Evolutionary conservation across 2,113 vertebrate species (phyloP).

Genomic region (Bufo bufo): DNA sequence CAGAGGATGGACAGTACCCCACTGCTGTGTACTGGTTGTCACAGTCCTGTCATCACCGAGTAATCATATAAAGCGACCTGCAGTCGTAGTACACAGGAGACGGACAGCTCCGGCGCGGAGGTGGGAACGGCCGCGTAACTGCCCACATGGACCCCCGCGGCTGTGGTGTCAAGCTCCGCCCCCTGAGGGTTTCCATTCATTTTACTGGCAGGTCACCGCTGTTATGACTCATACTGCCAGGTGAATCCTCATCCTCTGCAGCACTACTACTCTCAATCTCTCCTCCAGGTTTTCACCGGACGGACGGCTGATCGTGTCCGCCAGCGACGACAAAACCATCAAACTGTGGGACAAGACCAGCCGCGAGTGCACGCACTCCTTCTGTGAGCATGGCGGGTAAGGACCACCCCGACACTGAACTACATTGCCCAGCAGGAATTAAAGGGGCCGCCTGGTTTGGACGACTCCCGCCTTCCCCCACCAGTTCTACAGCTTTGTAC

Average conservation of each 20-base stretch:
- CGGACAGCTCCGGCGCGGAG: not conserved
- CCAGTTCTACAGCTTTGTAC: no score
- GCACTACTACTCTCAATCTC: not conserved
- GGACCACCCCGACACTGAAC: constrained; percentile 58
- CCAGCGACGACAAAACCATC: constrained; percentile 93
- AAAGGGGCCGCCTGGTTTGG: not conserved
- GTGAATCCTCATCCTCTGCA: not conserved
- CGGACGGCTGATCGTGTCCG: constrained; percentile 88
- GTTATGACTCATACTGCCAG: no score
- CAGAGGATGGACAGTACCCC: not conserved
- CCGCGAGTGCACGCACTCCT: constrained; percentile 91
- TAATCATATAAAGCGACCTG: no score
- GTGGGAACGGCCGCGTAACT: not conserved
- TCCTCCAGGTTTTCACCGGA: constrained; percentile 91
- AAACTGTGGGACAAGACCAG: constrained; percentile 96
- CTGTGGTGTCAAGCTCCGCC: no score
- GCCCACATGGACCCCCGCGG: not conserved
- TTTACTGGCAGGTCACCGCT: no score
- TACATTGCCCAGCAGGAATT: not conserved
- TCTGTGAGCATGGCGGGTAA: constrained; percentile 91
- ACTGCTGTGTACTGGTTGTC: no score
- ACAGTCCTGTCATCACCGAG: no score
- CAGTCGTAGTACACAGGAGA: no score
- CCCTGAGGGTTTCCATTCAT: no score
- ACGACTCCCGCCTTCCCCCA: no score